These are phyloP conservation scores for Zaprionus vittiger DNA, from an alignment of 1,140 invertebrate genomes.

Conservation along the genomic window DNA sequence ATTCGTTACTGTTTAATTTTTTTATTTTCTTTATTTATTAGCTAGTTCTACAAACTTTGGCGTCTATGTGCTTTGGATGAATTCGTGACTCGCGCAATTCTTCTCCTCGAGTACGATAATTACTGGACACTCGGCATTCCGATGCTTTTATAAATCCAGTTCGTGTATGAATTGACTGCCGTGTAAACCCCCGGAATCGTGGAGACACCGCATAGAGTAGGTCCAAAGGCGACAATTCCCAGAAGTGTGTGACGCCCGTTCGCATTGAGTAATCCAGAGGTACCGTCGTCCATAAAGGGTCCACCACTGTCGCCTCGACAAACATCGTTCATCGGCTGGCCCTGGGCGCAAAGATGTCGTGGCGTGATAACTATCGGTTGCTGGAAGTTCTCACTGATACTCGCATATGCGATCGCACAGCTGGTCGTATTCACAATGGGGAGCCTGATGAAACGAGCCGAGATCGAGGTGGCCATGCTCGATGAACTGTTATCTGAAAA, in stretches of 20 bases:
- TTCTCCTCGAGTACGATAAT: background rate
- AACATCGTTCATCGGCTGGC: conserved; percentile 83
- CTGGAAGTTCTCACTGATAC: conserved; percentile 84
- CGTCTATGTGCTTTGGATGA: conserved; percentile 58
- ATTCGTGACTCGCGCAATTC: background rate
- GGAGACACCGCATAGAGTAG: conserved; percentile 85
- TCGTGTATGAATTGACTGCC: conserved; percentile 84
- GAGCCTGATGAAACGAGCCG: conserved; percentile 79
- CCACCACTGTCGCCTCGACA: conserved; percentile 88
- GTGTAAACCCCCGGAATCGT: conserved; percentile 86
- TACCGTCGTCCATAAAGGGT: conserved; percentile 87
- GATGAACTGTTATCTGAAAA: conserved; percentile 19
- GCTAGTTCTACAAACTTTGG: conserved; percentile 58
- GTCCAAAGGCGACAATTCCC: conserved; percentile 89
- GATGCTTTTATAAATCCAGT: conserved; percentile 85
- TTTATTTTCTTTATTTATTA: conserved; percentile 16
- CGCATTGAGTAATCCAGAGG: conserved; percentile 67
- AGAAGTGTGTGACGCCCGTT: conserved; percentile 85
- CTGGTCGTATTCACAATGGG: conserved; percentile 84
- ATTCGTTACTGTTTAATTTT: background rate
- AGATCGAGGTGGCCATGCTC: conserved; percentile 5
- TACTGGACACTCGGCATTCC: conserved; percentile 8
- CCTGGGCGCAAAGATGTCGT: conserved; percentile 85
- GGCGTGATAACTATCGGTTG: conserved; percentile 82
- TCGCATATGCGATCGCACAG: conserved; percentile 76